Conservation (phyloP, 1,140 invertebrate species). For the Ectropis grisescens region DNA sequence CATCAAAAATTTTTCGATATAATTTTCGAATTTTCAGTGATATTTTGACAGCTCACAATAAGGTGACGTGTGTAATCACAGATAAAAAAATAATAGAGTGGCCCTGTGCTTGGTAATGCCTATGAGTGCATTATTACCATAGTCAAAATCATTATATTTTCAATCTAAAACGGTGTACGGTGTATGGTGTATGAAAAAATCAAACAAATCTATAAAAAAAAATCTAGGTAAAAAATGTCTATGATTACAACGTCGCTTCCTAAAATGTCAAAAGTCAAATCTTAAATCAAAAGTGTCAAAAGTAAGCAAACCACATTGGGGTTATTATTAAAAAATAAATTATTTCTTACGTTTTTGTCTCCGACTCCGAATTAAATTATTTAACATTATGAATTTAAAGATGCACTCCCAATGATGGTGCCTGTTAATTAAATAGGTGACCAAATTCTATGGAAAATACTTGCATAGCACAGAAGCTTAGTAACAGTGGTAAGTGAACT, state of each 20-base stretch:
- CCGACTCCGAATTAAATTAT: no score
- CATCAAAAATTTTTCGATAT: constrained; percentile 15
- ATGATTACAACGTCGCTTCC: no score
- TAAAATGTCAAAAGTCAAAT: no score
- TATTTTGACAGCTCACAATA: constrained; percentile 21
- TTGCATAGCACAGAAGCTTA: constrained; percentile 30
- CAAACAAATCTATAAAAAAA: no score
- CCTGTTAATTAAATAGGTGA: constrained; percentile 24
- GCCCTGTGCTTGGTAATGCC: no score
- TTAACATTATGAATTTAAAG: no score
- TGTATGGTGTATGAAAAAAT: no score
- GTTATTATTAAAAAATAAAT: constrained; percentile 28
- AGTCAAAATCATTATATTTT: no score
- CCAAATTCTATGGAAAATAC: constrained; percentile 49
- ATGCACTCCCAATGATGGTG: constrained; percentile 22
- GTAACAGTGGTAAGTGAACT: constrained; percentile 42
- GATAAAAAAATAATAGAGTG: no score
- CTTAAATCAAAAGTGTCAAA: constrained; percentile 49
- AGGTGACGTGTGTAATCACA: constrained; percentile 54
- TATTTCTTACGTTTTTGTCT: constrained; percentile 15
- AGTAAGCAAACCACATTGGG: constrained; percentile 29
- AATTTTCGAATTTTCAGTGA: constrained; percentile 13
- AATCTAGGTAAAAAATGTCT: no score
- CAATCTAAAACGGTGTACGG: no score
- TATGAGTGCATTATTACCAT: no score